These are phyloP conservation scores for Acronicta alni DNA, from an alignment of 2,888 invertebrate species.

Conservation along the genomic window DNA sequence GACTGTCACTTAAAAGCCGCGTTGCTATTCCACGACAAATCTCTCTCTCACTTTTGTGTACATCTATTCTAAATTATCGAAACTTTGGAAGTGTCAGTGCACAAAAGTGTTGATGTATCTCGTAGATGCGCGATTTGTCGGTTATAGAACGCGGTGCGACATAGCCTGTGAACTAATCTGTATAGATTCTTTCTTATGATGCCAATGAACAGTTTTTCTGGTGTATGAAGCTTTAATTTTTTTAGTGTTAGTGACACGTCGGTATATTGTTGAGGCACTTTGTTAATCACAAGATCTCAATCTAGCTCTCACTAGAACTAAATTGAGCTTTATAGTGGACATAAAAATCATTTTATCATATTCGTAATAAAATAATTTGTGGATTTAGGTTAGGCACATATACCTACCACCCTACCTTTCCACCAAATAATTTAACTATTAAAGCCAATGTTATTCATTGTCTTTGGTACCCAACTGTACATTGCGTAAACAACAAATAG, in stretches of 20 bases:
- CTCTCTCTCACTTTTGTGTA: conserved; percentile 24
- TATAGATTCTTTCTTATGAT: conserved; percentile 58
- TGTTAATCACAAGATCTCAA: conserved; percentile 10
- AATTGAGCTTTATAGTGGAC: too few species aligned
- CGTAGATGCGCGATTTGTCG: conserved; percentile 25
- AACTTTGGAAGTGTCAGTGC: conserved; percentile 4
- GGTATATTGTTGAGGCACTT: conserved; percentile 25
- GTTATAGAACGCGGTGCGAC: conserved; percentile 31
- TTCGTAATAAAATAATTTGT: too few species aligned
- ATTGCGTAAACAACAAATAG: too few species aligned
- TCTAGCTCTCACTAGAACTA: background rate
- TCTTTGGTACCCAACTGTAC: too few species aligned
- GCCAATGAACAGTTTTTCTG: conserved; percentile 48
- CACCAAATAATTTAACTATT: too few species aligned
- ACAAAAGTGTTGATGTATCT: conserved; percentile 21
- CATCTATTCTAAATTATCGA: conserved; percentile 22
- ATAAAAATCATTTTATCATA: too few species aligned
- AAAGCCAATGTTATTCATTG: too few species aligned
- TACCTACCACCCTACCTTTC: too few species aligned
- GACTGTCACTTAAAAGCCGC: conserved; percentile 40
- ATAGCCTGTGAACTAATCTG: conserved; percentile 70
- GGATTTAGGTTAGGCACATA: too few species aligned
- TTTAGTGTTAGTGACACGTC: conserved; percentile 52
- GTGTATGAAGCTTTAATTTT: conserved; percentile 62
- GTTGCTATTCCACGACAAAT: conserved; percentile 34